phyloP scores from a whole-genome alignment of 2,113 vertebrate species.

The Aegithalos caudatus region DNA sequence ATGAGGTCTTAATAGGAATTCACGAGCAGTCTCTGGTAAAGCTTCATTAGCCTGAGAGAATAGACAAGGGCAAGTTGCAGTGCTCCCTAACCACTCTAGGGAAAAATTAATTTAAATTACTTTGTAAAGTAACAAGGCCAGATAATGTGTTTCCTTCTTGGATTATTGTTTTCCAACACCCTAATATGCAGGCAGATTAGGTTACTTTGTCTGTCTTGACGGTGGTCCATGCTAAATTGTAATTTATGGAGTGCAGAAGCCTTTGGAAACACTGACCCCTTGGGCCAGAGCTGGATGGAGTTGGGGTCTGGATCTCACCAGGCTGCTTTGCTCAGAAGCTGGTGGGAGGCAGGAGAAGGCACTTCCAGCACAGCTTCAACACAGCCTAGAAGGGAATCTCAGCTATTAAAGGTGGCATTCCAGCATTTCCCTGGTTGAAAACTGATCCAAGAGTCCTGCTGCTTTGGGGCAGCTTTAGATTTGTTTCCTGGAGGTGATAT shows the following conservation, averaged over 20 bases:
- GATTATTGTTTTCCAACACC: slow-evolving; percentile 72
- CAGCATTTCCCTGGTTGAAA: background rate
- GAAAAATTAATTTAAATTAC: slow-evolving; percentile 78
- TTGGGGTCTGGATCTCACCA: background rate
- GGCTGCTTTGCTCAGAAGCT: background rate
- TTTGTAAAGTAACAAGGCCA: slow-evolving; percentile 67
- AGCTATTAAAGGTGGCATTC: background rate
- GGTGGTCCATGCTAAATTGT: slow-evolving; percentile 48
- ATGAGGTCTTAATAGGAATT: slow-evolving; percentile 74
- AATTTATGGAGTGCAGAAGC: background rate
- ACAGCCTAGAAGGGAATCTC: background rate
- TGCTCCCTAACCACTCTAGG: slow-evolving; percentile 73
- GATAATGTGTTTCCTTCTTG: slow-evolving; percentile 66
- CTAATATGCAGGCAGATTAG: slow-evolving; percentile 70
- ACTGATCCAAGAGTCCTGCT: background rate
- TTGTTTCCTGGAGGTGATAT: background rate
- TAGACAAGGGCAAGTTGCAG: slow-evolving; percentile 65
- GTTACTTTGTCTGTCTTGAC: slow-evolving; percentile 26
- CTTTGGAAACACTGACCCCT: background rate
- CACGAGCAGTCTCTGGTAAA: slow-evolving; percentile 59
- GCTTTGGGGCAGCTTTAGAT: background rate
- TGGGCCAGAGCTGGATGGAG: background rate
- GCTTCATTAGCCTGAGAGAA: slow-evolving; percentile 74
- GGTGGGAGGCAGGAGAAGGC: background rate
- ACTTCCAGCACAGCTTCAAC: background rate